A percentile compares a stretch with the other conserved stretches of the same genome.
phyloP scores from a whole-genome alignment of 2,113 vertebrate species.

The Telmatochromis brichardi region DNA sequence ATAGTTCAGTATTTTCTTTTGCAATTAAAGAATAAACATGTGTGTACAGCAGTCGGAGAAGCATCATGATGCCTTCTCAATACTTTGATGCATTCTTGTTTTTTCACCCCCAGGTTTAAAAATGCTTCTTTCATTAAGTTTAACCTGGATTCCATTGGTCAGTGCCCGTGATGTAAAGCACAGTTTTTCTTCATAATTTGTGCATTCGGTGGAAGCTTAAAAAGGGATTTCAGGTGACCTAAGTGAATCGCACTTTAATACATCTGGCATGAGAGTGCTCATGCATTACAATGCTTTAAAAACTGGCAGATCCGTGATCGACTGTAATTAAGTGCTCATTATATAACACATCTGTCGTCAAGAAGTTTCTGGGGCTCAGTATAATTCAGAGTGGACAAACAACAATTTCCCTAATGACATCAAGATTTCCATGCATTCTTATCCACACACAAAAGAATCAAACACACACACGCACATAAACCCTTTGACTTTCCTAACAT shows the following conservation, averaged over 20 bases:
- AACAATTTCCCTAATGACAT: slow-evolving; percentile 43
- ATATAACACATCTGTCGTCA: slow-evolving; percentile 45
- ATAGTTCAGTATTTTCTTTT: neutral
- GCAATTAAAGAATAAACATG: neutral
- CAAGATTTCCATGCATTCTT: slow-evolving; percentile 44
- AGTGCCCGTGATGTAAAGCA: neutral
- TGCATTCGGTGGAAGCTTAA: neutral
- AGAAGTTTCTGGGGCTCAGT: slow-evolving; percentile 29
- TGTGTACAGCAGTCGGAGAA: neutral
- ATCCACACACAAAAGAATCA: neutral
- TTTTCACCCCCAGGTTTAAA: neutral
- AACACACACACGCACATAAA: neutral
- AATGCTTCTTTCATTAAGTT: slow-evolving; percentile 3
- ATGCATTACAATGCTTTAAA: neutral
- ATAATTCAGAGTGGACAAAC: slow-evolving; percentile 28
- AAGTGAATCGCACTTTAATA: neutral
- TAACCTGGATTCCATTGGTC: neutral
- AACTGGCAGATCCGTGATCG: neutral
- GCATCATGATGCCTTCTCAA: neutral
- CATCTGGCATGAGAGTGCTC: neutral
- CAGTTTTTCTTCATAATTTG: neutral
- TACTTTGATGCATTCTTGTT: neutral
- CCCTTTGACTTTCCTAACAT: neutral
- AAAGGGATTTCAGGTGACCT: neutral
- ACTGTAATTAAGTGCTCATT: slow-evolving; percentile 24